Percentiles rank a stretch among this genome's conserved stretches.
Conservation (phyloP, 1,140 invertebrate genomes). For the Propsilocerus akamusi region DNA sequence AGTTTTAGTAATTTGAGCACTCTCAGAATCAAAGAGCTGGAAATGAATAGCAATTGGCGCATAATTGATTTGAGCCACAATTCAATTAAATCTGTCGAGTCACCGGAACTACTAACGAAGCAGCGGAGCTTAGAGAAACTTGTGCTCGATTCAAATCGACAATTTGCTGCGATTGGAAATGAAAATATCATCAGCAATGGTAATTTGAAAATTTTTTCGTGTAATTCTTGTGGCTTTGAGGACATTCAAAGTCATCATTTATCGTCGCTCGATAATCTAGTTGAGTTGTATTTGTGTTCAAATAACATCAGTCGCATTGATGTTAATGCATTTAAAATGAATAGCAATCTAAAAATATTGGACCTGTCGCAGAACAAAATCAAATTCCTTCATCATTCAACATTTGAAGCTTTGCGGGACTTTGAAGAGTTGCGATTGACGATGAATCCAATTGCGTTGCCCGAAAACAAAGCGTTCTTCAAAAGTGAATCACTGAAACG, state of each 20-base stretch:
- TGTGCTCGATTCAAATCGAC: not conserved
- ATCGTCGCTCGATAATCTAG: not conserved
- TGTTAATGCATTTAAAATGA: not conserved
- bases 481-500: not conserved
- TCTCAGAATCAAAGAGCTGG: not conserved
- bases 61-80: slow-evolving; percentile 3
- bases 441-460: not conserved
- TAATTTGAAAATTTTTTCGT: not conserved
- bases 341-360: not conserved
- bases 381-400: not conserved
- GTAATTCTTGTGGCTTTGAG: not conserved
- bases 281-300: not conserved
- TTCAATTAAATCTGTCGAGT: not conserved
- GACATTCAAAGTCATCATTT: not conserved
- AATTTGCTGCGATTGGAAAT: not conserved
- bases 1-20: not conserved
- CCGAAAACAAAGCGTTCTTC: not conserved
- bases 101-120: not conserved
- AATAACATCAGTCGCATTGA: not conserved
- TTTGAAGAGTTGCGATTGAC: not conserved
- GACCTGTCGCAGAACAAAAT: not conserved
- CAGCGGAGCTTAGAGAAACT: not conserved
- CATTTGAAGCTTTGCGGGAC: not conserved
- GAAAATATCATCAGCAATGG: not conserved
- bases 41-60: not conserved